Evolutionary conservation across 2,797 vertebrate genomes (phyloP).

Genomic region (Phalanger gymnotis): DNA sequence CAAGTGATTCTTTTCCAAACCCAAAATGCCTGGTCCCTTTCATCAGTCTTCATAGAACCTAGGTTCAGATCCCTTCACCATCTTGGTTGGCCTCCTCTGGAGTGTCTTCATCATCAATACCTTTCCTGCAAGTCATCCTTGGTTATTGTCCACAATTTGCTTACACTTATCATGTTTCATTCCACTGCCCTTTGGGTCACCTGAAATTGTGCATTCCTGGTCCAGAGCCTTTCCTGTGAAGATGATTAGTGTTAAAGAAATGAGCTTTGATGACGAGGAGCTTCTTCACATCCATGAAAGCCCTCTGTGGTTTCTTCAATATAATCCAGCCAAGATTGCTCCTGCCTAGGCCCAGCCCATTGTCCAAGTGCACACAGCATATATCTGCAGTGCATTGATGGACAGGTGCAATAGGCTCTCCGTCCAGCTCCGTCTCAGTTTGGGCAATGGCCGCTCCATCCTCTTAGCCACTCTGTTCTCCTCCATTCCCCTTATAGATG

Average conservation of each 20-base stretch:
- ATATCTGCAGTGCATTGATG: neutral
- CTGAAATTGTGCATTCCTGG: neutral
- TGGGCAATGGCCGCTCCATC: neutral
- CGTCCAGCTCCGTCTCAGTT: neutral
- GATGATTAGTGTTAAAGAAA: neutral
- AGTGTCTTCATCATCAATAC: neutral
- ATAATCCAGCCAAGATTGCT: neutral
- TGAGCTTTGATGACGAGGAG: neutral
- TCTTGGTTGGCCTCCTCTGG: neutral
- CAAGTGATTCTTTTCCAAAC: neutral
- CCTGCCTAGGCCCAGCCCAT: neutral
- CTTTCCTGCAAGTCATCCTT: neutral
- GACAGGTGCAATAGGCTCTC: rapidly evolving
- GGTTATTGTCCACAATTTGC: neutral
- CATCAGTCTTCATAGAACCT: neutral
- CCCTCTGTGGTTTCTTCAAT: neutral
- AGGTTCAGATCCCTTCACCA: neutral
- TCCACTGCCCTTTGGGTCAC: neutral
- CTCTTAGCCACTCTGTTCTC: neutral
- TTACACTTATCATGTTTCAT: neutral
- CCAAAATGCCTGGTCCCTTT: neutral
- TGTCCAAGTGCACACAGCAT: neutral
- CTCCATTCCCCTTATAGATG: neutral
- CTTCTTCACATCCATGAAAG: neutral
- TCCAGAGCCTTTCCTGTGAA: neutral